Conservation (phyloP, 2,797 vertebrate genomes). For the Peromyscus melanophrys region DNA sequence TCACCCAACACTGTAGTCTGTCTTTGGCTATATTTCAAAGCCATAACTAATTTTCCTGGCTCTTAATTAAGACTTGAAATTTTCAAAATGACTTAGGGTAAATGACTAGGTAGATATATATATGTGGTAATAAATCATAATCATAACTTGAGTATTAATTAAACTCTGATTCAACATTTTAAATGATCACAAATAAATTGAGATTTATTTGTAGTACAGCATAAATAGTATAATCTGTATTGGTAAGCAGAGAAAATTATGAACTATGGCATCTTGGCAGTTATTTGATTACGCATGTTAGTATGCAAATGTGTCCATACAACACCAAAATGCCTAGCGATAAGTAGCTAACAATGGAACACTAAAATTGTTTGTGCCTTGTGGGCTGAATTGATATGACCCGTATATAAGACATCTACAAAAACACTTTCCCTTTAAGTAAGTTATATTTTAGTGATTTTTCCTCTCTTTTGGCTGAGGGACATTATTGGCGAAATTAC, state of each 20-base stretch:
- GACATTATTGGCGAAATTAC: too few species aligned
- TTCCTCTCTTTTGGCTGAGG: not conserved
- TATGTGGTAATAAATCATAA: slow-evolving; percentile 48
- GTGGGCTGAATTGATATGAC: not conserved
- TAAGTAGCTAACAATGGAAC: slow-evolving; percentile 20
- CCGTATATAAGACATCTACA: not conserved
- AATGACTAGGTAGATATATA: not conserved
- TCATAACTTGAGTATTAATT: slow-evolving; percentile 57
- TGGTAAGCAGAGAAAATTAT: slow-evolving; percentile 22
- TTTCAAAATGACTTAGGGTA: slow-evolving; percentile 58
- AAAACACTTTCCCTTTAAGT: not conserved
- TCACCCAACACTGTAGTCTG: not conserved
- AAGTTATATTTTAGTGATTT: not conserved
- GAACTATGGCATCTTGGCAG: not conserved
- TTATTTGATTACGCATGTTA: slow-evolving; percentile 34
- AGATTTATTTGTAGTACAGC: slow-evolving; percentile 41
- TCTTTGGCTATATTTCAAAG: slow-evolving; percentile 51
- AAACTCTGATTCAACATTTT: slow-evolving; percentile 13
- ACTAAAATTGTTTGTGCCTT: not conserved
- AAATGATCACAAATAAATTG: slow-evolving; percentile 61
- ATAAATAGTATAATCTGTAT: slow-evolving; percentile 21
- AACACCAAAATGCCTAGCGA: slow-evolving; percentile 4
- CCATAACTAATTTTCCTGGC: slow-evolving; percentile 31
- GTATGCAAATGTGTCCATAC: not conserved
- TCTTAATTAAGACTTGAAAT: slow-evolving; percentile 45